phyloP scores from a whole-genome alignment of 2,888 invertebrate genomes.

The Lacanobia oleracea region DNA sequence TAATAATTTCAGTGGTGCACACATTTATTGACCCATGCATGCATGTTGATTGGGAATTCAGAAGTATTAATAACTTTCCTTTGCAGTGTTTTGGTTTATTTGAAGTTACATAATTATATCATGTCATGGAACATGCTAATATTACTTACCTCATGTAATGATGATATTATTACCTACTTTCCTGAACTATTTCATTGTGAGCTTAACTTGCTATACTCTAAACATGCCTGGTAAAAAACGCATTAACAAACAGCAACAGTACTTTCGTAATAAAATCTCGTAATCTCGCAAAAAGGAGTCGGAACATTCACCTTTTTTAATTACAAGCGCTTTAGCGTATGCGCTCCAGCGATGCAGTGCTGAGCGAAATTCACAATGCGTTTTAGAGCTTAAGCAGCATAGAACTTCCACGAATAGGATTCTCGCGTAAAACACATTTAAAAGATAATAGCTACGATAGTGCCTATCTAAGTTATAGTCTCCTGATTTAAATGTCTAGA shows the following conservation, averaged over 20 bases:
- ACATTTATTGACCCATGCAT: background rate
- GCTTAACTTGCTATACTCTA: background rate
- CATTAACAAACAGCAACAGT: constrained; percentile 40
- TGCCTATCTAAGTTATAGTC: constrained; percentile 43
- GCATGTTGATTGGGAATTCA: background rate
- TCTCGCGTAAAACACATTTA: constrained; percentile 57
- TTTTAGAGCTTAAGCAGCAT: constrained; percentile 61
- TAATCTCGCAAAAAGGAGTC: constrained; percentile 58
- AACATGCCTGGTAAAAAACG: constrained; percentile 19
- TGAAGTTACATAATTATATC: background rate
- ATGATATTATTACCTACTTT: background rate
- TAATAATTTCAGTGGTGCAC: background rate
- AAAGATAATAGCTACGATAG: constrained; percentile 54
- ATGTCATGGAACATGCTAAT: too few species aligned
- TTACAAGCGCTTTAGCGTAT: constrained; percentile 72
- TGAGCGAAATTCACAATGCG: constrained; percentile 72
- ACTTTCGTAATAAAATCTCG: constrained; percentile 55
- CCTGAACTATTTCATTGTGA: background rate
- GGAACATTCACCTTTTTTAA: constrained; percentile 69
- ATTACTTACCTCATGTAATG: too few species aligned
- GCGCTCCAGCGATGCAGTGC: constrained; percentile 51
- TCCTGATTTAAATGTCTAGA: constrained; percentile 45
- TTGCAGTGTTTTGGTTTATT: background rate
- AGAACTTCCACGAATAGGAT: constrained; percentile 45
- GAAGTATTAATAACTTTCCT: background rate